These are phyloP conservation scores for Heterodera filipjevi DNA, from an alignment of 2,888 invertebrate genomes.

Conservation along the genomic window DNA sequence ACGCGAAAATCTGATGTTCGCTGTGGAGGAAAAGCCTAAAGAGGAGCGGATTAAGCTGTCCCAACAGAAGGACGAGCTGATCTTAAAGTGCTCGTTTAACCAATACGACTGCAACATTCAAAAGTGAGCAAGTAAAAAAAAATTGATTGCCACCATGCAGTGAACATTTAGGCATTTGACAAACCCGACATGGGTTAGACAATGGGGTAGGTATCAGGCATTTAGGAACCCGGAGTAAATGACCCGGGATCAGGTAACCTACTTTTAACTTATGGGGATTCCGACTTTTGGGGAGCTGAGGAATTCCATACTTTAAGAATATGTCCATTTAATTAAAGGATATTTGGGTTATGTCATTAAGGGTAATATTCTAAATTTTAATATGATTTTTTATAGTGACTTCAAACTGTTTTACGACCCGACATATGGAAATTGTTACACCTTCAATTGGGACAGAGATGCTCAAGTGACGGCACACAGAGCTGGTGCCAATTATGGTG, in stretches of 20 bases:
- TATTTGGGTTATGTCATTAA: no score
- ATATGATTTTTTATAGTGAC: constrained; percentile 53
- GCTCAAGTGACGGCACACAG: constrained; percentile 58
- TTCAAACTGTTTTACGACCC: constrained; percentile 63
- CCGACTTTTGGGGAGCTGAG: no score
- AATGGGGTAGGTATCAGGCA: no score
- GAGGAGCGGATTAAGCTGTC: constrained; percentile 52
- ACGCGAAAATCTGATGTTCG: constrained; percentile 63
- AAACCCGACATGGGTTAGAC: no score
- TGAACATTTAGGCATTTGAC: no score
- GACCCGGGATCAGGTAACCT: no score
- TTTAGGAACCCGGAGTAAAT: no score
- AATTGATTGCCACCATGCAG: background rate
- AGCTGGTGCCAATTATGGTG: constrained; percentile 65
- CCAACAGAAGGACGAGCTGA: constrained; percentile 59
- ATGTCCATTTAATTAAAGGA: no score
- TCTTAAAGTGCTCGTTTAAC: constrained; percentile 65
- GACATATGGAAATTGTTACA: constrained; percentile 63
- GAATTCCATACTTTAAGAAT: no score
- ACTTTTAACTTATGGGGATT: no score
- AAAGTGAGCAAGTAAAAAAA: constrained; percentile 51
- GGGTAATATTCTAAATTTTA: no score
- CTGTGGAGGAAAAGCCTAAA: constrained; percentile 60
- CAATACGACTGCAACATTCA: constrained; percentile 62
- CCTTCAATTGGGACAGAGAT: constrained; percentile 62